These are phyloP conservation scores for Thamnophis elegans DNA, from an alignment of 2,797 vertebrate species.

Conservation along the genomic window DNA sequence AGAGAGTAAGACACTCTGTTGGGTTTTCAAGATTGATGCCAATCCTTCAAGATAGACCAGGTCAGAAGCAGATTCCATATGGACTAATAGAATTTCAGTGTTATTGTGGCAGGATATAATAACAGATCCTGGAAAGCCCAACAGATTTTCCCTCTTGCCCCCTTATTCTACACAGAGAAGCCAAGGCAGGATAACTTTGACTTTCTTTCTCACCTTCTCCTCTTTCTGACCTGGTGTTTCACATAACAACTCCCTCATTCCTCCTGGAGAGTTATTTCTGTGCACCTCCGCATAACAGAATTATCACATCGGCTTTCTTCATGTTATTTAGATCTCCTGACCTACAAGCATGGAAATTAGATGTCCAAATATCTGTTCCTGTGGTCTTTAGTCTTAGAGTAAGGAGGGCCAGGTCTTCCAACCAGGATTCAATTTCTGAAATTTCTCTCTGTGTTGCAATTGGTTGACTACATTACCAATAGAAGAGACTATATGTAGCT, in stretches of 20 bases:
- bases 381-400: background rate
- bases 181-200: background rate
- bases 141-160: background rate
- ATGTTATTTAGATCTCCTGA: background rate
- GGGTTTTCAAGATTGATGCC: background rate
- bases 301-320: slow-evolving; percentile 19
- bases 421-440: background rate
- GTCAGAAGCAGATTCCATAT: background rate
- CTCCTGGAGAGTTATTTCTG: background rate
- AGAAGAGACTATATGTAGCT: background rate
- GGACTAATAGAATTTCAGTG: background rate
- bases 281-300: background rate
- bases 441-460: background rate
- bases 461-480: background rate
- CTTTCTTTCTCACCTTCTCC: background rate
- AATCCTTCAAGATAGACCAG: background rate
- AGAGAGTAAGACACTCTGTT: background rate
- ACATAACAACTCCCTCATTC: background rate
- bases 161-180: background rate
- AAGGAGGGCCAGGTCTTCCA: background rate
- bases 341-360: background rate
- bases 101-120: background rate
- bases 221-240: background rate
- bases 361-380: background rate
- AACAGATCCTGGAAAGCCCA: background rate